Evolutionary conservation across 2,888 invertebrate species (phyloP), one percentile per base, ranked within the genome.

Genomic region (Drosophila longiperda): DNA sequence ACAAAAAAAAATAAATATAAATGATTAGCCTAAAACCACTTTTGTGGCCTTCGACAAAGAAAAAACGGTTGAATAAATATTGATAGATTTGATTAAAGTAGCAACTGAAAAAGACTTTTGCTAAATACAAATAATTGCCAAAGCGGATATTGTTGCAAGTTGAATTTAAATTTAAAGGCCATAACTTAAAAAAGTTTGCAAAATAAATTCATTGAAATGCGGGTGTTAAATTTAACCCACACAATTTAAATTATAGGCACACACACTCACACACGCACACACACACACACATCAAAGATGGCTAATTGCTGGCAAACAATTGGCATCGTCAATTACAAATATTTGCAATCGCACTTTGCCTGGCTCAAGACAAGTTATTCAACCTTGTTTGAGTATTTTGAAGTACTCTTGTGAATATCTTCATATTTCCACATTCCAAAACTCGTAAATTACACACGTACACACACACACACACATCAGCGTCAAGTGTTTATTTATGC

Each of bases 271-370:
- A 54, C 58, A 53, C 17, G n/a, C 3, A 26, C 9, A 33, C 34
- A 23, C 33, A 59, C 9, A 15, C 11, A 42, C 7, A 29, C 5
- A 34, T 4, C 42, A 9, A 11, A 40, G 38, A 49, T 50, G 36
- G 77, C 84, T 84, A 84, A 84, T 87, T 84, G 84, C 75, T 71
- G 75, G 63, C 80, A 83, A 83, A 84, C 82, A 87, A 84, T 84
- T 84, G 87, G 66, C 76, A 75, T 84, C 80, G 83, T 82, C 82
- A 83, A 83, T 87, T 86, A 82, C 83, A 83, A 73, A 75, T 75
- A 83, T 86, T 83, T 83, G 66, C 83, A 73, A 83, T 70, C 79
- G 76, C 81, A 79, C 83, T 83, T 83, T 61, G 66, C 71, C 17
- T 4, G 49, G 33, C 70, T 71, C 64, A 52, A 68, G 63, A 59